Evolutionary conservation across 2,113 vertebrate species (phyloP).

Genomic region (Leptosomus discolor): DNA sequence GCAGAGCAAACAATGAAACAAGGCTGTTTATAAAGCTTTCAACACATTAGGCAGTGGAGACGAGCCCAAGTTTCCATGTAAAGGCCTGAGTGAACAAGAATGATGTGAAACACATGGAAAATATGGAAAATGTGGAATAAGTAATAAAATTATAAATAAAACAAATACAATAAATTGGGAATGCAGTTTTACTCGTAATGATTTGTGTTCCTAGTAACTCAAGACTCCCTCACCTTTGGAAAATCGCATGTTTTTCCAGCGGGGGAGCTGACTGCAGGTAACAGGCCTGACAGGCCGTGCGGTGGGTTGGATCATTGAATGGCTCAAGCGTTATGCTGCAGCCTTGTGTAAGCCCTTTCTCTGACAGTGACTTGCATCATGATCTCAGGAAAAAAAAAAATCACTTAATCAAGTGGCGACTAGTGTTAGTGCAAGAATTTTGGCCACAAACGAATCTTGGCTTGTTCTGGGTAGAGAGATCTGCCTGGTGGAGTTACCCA

Average conservation of each 20-base stretch:
- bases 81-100: not conserved
- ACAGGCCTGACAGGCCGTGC: not conserved
- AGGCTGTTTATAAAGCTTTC: conserved; percentile 11
- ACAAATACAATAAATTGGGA: conserved; percentile 77
- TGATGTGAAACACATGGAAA: conserved; percentile 65
- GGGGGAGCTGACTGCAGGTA: conserved; percentile 23
- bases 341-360: not conserved
- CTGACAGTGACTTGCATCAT: not conserved
- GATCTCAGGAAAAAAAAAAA: not conserved
- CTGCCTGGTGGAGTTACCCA: not conserved
- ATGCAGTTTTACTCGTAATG: conserved; percentile 68
- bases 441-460: not conserved
- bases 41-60: not conserved
- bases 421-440: not conserved
- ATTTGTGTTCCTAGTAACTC: conserved; percentile 76
- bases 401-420: not conserved
- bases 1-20: not conserved
- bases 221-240: conserved; percentile 55
- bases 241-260: conserved; percentile 22
- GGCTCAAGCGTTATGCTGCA: not conserved
- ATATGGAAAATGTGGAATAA: conserved; percentile 73
- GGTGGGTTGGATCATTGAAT: not conserved
- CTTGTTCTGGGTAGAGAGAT: not conserved
- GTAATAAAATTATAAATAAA: conserved; percentile 80
- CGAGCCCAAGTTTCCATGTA: conserved; percentile 30